phyloP scores from a whole-genome alignment of 35 echinoderm and acorn worm species.

The Hemicentrotus pulcherrimus region DNA sequence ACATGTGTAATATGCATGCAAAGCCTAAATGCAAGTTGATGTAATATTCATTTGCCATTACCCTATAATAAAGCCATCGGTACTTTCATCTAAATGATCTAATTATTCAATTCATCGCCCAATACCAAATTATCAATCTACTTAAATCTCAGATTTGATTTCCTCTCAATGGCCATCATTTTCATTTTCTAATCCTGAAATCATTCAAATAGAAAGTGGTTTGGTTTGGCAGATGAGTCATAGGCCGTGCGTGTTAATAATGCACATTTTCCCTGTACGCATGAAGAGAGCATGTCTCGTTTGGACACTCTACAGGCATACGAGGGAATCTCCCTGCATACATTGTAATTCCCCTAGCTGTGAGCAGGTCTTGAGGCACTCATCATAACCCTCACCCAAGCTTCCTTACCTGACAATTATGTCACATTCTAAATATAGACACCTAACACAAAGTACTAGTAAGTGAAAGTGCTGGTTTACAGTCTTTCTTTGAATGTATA shows the following conservation, averaged over 20 bases:
- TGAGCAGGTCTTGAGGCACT: neutral
- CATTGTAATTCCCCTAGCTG: neutral
- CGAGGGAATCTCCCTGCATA: neutral
- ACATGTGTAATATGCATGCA: neutral
- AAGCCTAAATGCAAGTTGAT: neutral
- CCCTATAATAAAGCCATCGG: neutral
- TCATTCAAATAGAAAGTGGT: neutral
- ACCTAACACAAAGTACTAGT: no score
- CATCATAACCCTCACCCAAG: neutral
- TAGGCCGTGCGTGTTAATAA: neutral
- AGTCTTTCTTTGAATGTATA: no score
- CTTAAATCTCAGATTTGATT: constrained; percentile 13
- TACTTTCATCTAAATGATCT: neutral
- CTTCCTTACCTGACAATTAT: neutral
- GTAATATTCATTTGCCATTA: neutral
- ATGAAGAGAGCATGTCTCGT: neutral
- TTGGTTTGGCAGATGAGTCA: neutral
- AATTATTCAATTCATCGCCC: neutral
- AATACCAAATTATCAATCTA: neutral
- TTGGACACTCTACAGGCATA: neutral
- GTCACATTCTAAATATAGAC: no score
- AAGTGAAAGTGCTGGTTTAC: no score
- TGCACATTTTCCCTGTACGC: neutral
- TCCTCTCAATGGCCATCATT: neutral
- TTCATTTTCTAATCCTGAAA: neutral